phyloP scores from a whole-genome alignment of 2,888 invertebrate genomes.

The Liopterus haemorrhoidalis region DNA sequence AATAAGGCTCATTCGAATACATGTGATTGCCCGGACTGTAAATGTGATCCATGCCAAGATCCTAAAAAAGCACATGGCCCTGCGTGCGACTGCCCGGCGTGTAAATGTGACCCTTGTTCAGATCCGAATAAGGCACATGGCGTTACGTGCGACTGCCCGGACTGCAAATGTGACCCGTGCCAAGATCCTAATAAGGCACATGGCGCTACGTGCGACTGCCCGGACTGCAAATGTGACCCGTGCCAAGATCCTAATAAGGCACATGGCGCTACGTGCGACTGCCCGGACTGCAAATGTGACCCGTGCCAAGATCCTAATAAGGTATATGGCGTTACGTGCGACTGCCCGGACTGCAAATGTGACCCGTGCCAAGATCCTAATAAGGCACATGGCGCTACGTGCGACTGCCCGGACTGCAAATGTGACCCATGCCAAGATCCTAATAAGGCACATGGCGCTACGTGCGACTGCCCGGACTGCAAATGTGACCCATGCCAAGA shows the following conservation, averaged over 20 bases:
- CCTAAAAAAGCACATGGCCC: too few relatives aligned
- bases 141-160: conserved; percentile 9
- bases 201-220: conserved; percentile 10
- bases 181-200: conserved; percentile 10
- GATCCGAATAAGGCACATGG: conserved; percentile 6
- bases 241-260: conserved; percentile 15
- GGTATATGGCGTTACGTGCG: conserved; percentile 7
- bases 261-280: too few relatives aligned
- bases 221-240: conserved; percentile 11
- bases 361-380: conserved; percentile 4
- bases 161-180: conserved; percentile 14
- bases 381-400: conserved; percentile 4
- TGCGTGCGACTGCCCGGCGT: too few relatives aligned
- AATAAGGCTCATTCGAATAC: conserved; percentile 6
- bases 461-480: conserved; percentile 20
- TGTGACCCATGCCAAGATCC: too few relatives aligned
- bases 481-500: conserved; percentile 17
- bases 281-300: too few relatives aligned
- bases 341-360: too few relatives aligned
- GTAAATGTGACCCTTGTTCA: too few relatives aligned
- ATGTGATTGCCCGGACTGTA: conserved; percentile 18
- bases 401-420: too few relatives aligned
- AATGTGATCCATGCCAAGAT: conserved; percentile 20
- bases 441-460: conserved; percentile 9
- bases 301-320: background rate